Conservation (phyloP, 2,113 vertebrate genomes). For the Atractosteus spatula region DNA sequence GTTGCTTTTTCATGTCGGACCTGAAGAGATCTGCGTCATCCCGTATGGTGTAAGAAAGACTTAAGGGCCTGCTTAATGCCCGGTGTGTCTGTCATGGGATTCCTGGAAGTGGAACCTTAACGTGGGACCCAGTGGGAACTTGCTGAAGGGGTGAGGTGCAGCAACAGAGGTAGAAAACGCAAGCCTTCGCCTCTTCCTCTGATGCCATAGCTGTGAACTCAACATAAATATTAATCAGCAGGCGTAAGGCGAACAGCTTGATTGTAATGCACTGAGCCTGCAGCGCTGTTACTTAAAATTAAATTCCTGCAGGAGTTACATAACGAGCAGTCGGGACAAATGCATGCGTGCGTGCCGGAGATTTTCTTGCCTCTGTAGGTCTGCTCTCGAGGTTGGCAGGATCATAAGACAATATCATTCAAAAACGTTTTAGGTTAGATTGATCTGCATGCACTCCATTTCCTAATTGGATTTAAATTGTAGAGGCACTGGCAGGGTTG, state of each 20-base stretch:
- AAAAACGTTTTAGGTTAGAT: constrained; percentile 8
- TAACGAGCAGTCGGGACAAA: not conserved
- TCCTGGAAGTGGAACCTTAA: too few species aligned
- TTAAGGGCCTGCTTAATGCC: too few species aligned
- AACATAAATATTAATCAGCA: constrained; percentile 21
- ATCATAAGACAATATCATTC: constrained; percentile 4
- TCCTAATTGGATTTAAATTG: constrained; percentile 26
- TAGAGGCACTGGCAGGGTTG: constrained; percentile 2
- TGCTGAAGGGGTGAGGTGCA: too few species aligned
- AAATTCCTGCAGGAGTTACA: constrained; percentile 6
- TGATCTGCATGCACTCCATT: constrained; percentile 15
- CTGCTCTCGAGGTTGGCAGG: not conserved
- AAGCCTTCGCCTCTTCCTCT: constrained; percentile 3
- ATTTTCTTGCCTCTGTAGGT: not conserved
- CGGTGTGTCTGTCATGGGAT: too few species aligned
- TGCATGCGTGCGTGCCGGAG: not conserved
- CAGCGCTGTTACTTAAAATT: constrained; percentile 3
- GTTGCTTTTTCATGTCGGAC: too few species aligned
- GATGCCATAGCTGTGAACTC: not conserved
- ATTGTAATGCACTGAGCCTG: constrained; percentile 10
- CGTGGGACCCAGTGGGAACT: too few species aligned
- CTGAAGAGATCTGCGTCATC: too few species aligned
- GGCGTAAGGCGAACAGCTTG: constrained; percentile 7
- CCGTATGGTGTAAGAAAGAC: too few species aligned
- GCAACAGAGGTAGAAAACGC: not conserved